Evolutionary conservation across 1,140 invertebrate species (phyloP), one percentile per base, ranked within the genome.

Genomic region (Aphidius ervi): DNA sequence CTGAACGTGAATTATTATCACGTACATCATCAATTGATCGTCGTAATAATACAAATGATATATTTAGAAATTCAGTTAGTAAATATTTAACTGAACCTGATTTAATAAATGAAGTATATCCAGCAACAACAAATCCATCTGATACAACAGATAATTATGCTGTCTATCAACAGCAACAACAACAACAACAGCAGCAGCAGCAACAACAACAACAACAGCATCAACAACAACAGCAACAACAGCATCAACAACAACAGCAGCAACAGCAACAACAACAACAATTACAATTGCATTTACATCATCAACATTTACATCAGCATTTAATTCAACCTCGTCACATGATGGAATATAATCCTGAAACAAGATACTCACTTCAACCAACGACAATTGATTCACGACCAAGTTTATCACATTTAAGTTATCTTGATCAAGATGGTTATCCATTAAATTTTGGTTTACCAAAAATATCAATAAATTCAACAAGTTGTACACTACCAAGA

Each of bases 371-470:
- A 9, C 20, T 74, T n/a, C 72, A 74, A 41, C 58, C 59, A 52
- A 65, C 68, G 4, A 56, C 56, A 31, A 45, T 60, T 0, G 70
- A 74, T 42, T 47, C 67, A 9, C 67, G 70, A 5, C 70, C 70
- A 2, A 61, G 62, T 56, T 54, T 73, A 37, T 70, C 70, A 3
- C 72, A 72, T 37, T 52, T 73, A 16, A 76, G 70, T 40, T 77
- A 78, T 48, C 77, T 91, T 61, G 90, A 90, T 58, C 83, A 82
- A 45, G 89, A 91, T 59, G 88, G 88, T 0, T 92, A 90, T 71
- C 88, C 89, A 1, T 80, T 89, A 16, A 90, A 93, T 67, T 93
- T 90, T 64, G 91, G 90, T 55, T 74, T 91, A 9, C 89, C 88
- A 1, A 89, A 89, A 68, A 79, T 88, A 40, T 77, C 82, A 46